Conservation (phyloP, 2,888 invertebrate species). For the Scaptomyza cyrtandrae region DNA sequence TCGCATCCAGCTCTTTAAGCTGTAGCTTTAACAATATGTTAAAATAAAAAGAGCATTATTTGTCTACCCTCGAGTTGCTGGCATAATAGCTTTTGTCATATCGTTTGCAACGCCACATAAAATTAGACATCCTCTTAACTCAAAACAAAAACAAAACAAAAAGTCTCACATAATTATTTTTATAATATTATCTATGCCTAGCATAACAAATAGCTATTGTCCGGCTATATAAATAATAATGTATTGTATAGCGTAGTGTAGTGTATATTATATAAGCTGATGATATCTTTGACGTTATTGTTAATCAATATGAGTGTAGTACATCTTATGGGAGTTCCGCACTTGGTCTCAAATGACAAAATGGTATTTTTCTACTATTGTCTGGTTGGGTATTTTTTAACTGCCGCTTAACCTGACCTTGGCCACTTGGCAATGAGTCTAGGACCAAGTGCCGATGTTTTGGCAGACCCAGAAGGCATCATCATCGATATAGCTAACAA, state of each 20-base stretch:
- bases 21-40: slow-evolving; percentile 9
- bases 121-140: slow-evolving; percentile 49
- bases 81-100: slow-evolving; percentile 28
- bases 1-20: neutral
- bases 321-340: slow-evolving; percentile 30
- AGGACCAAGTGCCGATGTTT: slow-evolving; percentile 59
- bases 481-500: slow-evolving; percentile 33
- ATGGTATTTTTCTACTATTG: slow-evolving; percentile 35
- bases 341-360: slow-evolving; percentile 70
- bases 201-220: slow-evolving; percentile 26
- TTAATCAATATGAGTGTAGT: slow-evolving; percentile 45
- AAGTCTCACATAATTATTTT: slow-evolving; percentile 23
- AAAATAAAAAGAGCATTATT: slow-evolving; percentile 36
- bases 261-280: slow-evolving; percentile 21
- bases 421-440: slow-evolving; percentile 62
- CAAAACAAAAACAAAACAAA: slow-evolving; percentile 14
- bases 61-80: slow-evolving; percentile 41
- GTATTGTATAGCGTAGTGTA: neutral
- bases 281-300: slow-evolving; percentile 15
- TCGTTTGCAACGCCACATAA: slow-evolving; percentile 37
- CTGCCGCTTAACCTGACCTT: slow-evolving; percentile 51
- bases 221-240: slow-evolving; percentile 4
- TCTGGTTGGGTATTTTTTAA: slow-evolving; percentile 21
- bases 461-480: slow-evolving; percentile 57
- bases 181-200: slow-evolving; percentile 11